These are phyloP conservation scores for Idaea straminata DNA, from an alignment of 2,888 invertebrate species.

Conservation along the genomic window DNA sequence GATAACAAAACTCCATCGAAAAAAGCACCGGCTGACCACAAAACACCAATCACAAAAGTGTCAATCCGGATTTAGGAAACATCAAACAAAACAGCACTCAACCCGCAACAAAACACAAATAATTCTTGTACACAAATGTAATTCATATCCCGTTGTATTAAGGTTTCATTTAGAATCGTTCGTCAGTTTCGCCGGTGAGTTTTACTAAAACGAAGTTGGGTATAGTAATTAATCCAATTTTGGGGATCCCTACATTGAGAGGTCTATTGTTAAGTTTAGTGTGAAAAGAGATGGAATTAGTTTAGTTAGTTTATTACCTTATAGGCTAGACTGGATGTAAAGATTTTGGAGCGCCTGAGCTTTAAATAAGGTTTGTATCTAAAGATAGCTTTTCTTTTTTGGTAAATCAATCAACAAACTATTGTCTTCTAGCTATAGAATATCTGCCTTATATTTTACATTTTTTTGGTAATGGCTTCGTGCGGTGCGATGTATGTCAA, in stretches of 20 bases:
- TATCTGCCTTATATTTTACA: too few species aligned
- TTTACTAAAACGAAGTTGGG: constrained; percentile 8
- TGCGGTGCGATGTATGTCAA: too few species aligned
- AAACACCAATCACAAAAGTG: neutral
- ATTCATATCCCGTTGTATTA: neutral
- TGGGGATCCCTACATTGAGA: constrained; percentile 15
- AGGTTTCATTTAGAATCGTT: neutral
- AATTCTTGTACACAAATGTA: neutral
- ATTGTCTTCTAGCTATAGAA: too few species aligned
- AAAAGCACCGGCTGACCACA: neutral
- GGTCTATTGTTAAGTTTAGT: neutral
- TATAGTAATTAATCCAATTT: constrained; percentile 39
- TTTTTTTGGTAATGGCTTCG: too few species aligned
- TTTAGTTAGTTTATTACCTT: neutral
- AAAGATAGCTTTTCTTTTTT: too few species aligned
- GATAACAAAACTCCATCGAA: neutral
- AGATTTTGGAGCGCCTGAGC: too few species aligned
- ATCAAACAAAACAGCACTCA: neutral
- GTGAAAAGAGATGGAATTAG: constrained; percentile 16
- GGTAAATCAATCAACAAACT: too few species aligned
- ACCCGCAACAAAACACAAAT: constrained; percentile 4
- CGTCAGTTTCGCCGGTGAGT: neutral
- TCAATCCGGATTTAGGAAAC: neutral
- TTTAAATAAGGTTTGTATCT: too few species aligned
- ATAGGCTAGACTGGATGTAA: too few species aligned